phyloP scores from a whole-genome alignment of 2,113 vertebrate species.

The Petaurus breviceps region DNA sequence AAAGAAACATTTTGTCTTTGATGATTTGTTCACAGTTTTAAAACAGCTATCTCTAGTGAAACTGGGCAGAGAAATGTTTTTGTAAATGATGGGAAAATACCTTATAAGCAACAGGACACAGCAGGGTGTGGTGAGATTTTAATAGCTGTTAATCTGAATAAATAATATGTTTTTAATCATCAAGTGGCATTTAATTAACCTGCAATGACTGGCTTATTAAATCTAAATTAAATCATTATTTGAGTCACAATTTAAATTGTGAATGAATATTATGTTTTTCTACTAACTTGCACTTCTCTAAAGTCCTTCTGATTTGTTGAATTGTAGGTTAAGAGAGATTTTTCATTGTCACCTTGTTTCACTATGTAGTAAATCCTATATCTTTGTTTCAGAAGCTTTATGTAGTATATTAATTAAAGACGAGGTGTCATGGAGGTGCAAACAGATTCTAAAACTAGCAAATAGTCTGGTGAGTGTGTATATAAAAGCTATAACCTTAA shows the following conservation, averaged over 20 bases:
- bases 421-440: not conserved
- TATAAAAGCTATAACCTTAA: not conserved
- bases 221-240: conserved; percentile 82
- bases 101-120: conserved; percentile 72
- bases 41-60: conserved; percentile 33
- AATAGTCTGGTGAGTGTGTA: not conserved
- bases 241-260: conserved; percentile 77
- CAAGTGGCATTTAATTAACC: conserved; percentile 84
- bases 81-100: conserved; percentile 71
- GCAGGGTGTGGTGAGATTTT: conserved; percentile 73
- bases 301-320: conserved; percentile 63
- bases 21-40: conserved; percentile 45
- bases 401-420: conserved; percentile 71
- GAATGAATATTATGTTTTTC: conserved; percentile 70
- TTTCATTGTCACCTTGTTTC: conserved; percentile 63
- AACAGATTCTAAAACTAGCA: not conserved
- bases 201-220: conserved; percentile 81
- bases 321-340: conserved; percentile 61
- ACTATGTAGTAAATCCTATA: conserved; percentile 53
- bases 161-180: conserved; percentile 84
- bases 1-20: not conserved
- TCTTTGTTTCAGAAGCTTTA: conserved; percentile 68
- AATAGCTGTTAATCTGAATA: conserved; percentile 84
- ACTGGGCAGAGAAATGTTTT: not conserved
- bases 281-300: conserved; percentile 48